These are phyloP conservation scores for Eurois occulta DNA, from an alignment of 2,888 invertebrate species.

Conservation along the genomic window DNA sequence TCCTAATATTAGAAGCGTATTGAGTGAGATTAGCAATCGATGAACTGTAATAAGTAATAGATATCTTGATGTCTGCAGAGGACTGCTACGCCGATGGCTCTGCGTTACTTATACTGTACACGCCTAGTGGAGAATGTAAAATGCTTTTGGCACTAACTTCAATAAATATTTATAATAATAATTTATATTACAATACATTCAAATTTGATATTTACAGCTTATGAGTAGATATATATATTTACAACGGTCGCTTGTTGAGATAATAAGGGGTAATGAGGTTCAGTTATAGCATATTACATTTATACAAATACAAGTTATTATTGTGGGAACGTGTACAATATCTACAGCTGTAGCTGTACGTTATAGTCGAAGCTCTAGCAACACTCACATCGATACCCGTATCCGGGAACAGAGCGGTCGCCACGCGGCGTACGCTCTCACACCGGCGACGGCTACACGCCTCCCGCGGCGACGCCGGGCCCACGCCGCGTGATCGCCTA, in stretches of 20 bases:
- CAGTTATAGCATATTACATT: slow-evolving; percentile 76
- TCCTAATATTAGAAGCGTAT: slow-evolving; percentile 83
- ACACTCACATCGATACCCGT: slow-evolving; percentile 72
- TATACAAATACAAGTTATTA: slow-evolving; percentile 73
- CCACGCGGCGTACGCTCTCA: slow-evolving; percentile 42
- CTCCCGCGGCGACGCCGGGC: not conserved
- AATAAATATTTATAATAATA: slow-evolving; percentile 85
- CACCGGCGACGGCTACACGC: not conserved
- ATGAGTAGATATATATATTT: slow-evolving; percentile 80
- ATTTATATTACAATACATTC: slow-evolving; percentile 84
- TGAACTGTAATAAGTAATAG: slow-evolving; percentile 64
- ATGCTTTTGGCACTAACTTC: slow-evolving; percentile 90
- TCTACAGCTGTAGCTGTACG: slow-evolving; percentile 76
- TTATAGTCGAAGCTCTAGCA: slow-evolving; percentile 77
- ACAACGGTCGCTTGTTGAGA: slow-evolving; percentile 78
- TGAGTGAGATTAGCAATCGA: slow-evolving; percentile 77
- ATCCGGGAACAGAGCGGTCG: slow-evolving; percentile 58
- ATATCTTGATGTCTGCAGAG: slow-evolving; percentile 63
- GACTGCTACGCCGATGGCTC: slow-evolving; percentile 62
- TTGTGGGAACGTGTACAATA: slow-evolving; percentile 83
- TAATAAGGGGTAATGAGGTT: slow-evolving; percentile 75
- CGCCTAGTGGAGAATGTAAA: slow-evolving; percentile 79
- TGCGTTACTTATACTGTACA: slow-evolving; percentile 75
- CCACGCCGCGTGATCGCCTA: slow-evolving; percentile 68
- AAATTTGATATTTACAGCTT: slow-evolving; percentile 88